A percentile compares a stretch with the other conserved stretches of the same genome.
Conservation (phyloP, 1,140 invertebrate genomes). For the Bombus confusus region DNA sequence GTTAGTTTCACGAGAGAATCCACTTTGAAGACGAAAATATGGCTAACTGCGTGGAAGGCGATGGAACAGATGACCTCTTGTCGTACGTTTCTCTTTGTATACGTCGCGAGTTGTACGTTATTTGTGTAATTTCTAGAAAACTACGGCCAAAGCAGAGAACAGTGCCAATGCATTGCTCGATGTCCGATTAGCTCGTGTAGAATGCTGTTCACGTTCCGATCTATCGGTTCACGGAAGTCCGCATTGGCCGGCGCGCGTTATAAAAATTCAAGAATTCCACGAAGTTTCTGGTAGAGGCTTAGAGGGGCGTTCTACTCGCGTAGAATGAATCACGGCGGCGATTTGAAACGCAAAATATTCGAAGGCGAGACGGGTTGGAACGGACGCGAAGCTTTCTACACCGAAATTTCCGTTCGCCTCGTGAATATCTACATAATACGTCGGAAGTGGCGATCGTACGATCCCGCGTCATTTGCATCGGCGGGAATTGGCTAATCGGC, state of each 20-base stretch:
- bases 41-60: background rate
- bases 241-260: background rate
- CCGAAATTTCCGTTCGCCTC: constrained; percentile 37
- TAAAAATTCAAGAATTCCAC: constrained; percentile 44
- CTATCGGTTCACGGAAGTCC: constrained; percentile 35
- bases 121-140: background rate
- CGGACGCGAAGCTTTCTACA: constrained; percentile 27
- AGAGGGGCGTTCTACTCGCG: background rate
- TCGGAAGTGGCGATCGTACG: constrained; percentile 48
- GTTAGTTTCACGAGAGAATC: background rate
- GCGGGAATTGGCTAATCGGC: constrained; percentile 46
- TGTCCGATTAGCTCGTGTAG: background rate
- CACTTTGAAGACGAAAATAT: background rate
- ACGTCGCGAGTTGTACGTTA: background rate
- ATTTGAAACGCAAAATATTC: constrained; percentile 34
- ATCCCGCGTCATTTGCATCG: constrained; percentile 44
- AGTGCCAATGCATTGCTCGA: background rate
- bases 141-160: background rate
- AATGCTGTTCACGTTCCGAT: constrained; percentile 26
- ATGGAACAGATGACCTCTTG: background rate
- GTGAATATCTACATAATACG: constrained; percentile 36
- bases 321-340: constrained; percentile 25
- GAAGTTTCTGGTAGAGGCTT: constrained; percentile 15
- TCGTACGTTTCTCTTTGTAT: background rate
- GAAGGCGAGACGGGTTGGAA: background rate